Base-by-base conservation (phyloP, 2,888 invertebrate species). In the Synanthedon myopaeformis region DNA sequence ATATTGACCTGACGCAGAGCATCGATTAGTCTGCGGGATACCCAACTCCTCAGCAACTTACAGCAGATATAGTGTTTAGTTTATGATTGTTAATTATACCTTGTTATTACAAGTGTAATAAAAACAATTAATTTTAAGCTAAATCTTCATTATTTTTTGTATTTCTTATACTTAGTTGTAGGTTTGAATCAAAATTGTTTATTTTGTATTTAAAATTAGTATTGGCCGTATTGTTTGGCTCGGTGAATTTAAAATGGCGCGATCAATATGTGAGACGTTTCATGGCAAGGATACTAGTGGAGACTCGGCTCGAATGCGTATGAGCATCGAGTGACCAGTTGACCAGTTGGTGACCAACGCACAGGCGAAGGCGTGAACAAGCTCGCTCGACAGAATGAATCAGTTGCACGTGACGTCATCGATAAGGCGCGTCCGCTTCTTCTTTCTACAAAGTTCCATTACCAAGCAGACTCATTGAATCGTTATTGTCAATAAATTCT, bases 381-480 rank as follows among this genome's bases (percentile, higher is more conserved):
- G 69, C 62, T 67, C 67, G 28, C 28, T 28, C 28, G 28, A 8
- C 28, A 8, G 72, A 74, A 70, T 83, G 79, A 83, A 72, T 82
- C 81, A 82, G 67, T 64, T 58, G 61, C 8, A 61, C 61, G 69
- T 82, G 79, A 81, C 82, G 84, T 84, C 82, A 81, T 61, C 66
- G 56, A 59, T 58, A 69, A 76, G 79, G 78, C 74, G 75, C 76
- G 76, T 74, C 75, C 69, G 71, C 66, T 59, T 63, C 61, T 63
- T 69, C 66, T 65, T 67, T 74, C 63, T 57, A 65, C 60, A 65
- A 63, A 62, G 55, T 59, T 51, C 54, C 58, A 54, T 49, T 17
- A 45, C 42, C 12, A 28, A 23, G 2, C 28, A 28, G 28, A 28
- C 28, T 28, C 28, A 28, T 28, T 28, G 28, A 28, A 28, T 28